Evolutionary conservation across 2,888 invertebrate genomes (phyloP).

Genomic region (Charanyca ferruginea): DNA sequence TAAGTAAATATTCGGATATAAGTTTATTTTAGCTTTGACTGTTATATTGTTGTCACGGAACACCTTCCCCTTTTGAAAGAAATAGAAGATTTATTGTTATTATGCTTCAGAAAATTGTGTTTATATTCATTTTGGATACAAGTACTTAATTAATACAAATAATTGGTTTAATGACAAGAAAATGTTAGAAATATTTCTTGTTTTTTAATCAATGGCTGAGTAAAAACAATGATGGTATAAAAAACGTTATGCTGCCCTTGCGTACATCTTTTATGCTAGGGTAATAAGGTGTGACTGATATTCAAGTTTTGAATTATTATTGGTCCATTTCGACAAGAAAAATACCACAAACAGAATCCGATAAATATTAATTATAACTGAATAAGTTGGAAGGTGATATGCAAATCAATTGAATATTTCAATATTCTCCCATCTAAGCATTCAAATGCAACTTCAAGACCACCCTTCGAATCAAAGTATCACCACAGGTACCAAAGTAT

Average conservation of each 20-base stretch:
- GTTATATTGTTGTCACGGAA: constrained; percentile 30
- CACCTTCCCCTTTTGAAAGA: too few relatives aligned
- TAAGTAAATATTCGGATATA: too few relatives aligned
- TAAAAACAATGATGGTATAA: not conserved
- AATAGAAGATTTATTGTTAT: too few relatives aligned
- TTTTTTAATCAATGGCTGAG: not conserved
- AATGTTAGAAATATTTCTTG: too few relatives aligned
- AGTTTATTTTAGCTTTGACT: constrained; percentile 1
- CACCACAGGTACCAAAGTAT: constrained; percentile 26
- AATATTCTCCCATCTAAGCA: constrained; percentile 17
- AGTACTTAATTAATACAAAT: too few relatives aligned
- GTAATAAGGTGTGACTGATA: not conserved
- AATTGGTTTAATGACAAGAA: too few relatives aligned
- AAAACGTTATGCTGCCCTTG: not conserved
- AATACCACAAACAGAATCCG: not conserved
- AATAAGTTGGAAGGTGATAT: not conserved
- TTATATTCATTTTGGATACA: too few relatives aligned
- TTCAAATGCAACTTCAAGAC: constrained; percentile 6
- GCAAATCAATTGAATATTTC: not conserved
- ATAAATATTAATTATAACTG: not conserved
- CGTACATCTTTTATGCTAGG: not conserved
- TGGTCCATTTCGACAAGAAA: not conserved
- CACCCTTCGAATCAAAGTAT: constrained; percentile 25
- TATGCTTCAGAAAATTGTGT: too few relatives aligned
- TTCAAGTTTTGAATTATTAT: not conserved